phyloP scores from a whole-genome alignment of 2,797 vertebrate genomes.

The Pseudochirops cupreus region DNA sequence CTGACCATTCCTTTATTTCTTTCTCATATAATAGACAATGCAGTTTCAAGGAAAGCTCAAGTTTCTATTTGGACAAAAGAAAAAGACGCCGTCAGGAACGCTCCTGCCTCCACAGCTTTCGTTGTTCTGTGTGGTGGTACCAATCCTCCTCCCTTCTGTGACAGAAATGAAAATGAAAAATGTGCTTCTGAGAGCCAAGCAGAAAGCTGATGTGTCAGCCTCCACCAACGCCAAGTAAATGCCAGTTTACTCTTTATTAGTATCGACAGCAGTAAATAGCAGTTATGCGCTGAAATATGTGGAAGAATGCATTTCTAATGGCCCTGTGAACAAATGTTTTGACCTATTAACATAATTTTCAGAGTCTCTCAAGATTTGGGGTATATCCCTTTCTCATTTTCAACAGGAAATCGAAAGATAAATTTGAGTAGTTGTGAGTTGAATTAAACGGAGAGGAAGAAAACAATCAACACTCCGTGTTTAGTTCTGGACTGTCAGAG shows the following conservation, averaged over 20 bases:
- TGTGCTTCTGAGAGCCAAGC: constrained; percentile 90
- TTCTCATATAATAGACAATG: constrained; percentile 90
- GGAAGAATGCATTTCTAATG: neutral
- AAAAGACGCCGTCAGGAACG: constrained; percentile 90
- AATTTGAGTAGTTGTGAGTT: neutral
- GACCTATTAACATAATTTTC: neutral
- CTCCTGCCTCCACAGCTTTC: constrained; percentile 91
- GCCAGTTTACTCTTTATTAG: constrained; percentile 43
- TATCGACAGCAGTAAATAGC: neutral
- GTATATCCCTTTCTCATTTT: no score
- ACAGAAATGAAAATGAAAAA: constrained; percentile 93
- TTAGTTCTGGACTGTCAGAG: neutral
- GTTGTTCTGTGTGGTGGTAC: constrained; percentile 94
- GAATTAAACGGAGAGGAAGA: neutral
- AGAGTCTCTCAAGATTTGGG: rapidly evolving
- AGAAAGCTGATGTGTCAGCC: constrained; percentile 83
- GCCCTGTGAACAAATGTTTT: neutral
- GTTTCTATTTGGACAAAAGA: constrained; percentile 95
- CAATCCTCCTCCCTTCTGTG: constrained; percentile 90
- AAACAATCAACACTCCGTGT: neutral
- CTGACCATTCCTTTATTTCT: constrained; percentile 35
- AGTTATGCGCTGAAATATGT: neutral
- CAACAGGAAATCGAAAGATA: neutral
- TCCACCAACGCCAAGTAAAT: constrained; percentile 88
- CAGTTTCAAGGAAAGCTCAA: constrained; percentile 97